Percentiles rank a stretch among this genome's conserved stretches.
Conservation (phyloP, 2,797 vertebrate species). For the Pagetopsis macropterus region DNA sequence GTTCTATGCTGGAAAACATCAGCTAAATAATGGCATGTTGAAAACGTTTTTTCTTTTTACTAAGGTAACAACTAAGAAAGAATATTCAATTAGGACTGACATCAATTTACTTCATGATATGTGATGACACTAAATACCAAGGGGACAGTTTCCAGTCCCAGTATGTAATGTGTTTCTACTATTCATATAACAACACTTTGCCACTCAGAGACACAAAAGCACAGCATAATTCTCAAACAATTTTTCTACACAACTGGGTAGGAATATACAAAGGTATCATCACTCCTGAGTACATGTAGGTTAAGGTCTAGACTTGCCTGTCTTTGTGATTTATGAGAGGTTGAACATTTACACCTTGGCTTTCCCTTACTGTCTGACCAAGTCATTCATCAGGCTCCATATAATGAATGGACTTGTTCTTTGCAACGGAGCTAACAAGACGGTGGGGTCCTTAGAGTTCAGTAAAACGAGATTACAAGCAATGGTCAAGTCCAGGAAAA, state of each 20-base stretch:
- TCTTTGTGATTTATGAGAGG: slow-evolving; percentile 87
- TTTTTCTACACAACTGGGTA: slow-evolving; percentile 71
- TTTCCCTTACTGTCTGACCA: slow-evolving; percentile 87
- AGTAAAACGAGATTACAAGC: slow-evolving; percentile 85
- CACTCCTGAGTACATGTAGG: slow-evolving; percentile 87
- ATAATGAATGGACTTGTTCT: slow-evolving; percentile 89
- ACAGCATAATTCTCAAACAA: slow-evolving; percentile 57
- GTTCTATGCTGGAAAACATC: slow-evolving; percentile 12
- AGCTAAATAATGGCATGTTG: neutral
- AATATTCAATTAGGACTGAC: neutral
- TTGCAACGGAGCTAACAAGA: slow-evolving; percentile 85
- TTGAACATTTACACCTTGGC: slow-evolving; percentile 88
- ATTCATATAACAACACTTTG: slow-evolving; percentile 36
- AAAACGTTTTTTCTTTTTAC: slow-evolving; percentile 8
- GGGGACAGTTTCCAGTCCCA: slow-evolving; percentile 9
- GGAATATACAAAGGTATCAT: slow-evolving; percentile 82
- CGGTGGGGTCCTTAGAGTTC: slow-evolving; percentile 84
- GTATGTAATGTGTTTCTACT: slow-evolving; percentile 21
- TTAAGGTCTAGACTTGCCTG: slow-evolving; percentile 86
- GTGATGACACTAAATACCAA: slow-evolving; percentile 30
- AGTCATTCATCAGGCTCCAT: slow-evolving; percentile 87
- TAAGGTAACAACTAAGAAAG: slow-evolving; percentile 32
- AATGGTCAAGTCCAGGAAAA: slow-evolving; percentile 82
- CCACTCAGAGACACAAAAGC: slow-evolving; percentile 50
- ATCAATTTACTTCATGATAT: slow-evolving; percentile 11